phyloP scores from a whole-genome alignment of 2,113 vertebrate genomes.

The Zosterops japonicus region DNA sequence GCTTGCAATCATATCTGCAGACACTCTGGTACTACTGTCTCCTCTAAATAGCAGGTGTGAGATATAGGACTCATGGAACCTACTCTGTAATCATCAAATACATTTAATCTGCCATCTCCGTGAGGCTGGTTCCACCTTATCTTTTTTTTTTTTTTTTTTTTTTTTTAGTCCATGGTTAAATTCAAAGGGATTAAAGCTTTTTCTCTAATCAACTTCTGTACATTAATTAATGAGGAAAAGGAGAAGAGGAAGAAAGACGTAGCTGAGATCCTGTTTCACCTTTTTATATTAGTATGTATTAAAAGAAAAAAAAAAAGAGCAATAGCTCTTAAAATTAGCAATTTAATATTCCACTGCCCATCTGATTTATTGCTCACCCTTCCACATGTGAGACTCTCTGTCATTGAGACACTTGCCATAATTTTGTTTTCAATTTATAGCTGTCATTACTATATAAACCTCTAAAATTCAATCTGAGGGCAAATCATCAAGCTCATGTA shows the following conservation, averaged over 20 bases:
- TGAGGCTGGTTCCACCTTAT: not conserved
- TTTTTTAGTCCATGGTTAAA: not conserved
- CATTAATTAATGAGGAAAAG: not conserved
- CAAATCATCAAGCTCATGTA: conserved; percentile 33
- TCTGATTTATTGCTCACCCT: conserved; percentile 52
- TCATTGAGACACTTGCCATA: conserved; percentile 34
- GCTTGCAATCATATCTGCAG: conserved; percentile 4
- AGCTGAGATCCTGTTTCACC: not conserved
- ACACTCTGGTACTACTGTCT: not conserved
- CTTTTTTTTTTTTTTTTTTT: not conserved
- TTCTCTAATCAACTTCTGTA: not conserved
- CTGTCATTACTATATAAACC: conserved; percentile 49
- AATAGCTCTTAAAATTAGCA: conserved; percentile 55
- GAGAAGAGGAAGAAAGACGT: not conserved
- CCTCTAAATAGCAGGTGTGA: conserved; percentile 5
- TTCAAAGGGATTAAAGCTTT: not conserved
- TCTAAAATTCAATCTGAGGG: conserved; percentile 66
- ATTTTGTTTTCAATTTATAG: conserved; percentile 52
- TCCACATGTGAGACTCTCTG: conserved; percentile 9
- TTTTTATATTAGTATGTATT: conserved; percentile 29
- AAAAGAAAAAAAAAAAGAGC: not conserved
- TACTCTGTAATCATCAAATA: conserved; percentile 23
- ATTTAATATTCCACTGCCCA: conserved; percentile 58
- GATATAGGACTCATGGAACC: not conserved
- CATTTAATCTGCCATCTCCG: not conserved